phyloP scores from a whole-genome alignment of 2,113 vertebrate species.

The Ibidorhyncha struthersii region DNA sequence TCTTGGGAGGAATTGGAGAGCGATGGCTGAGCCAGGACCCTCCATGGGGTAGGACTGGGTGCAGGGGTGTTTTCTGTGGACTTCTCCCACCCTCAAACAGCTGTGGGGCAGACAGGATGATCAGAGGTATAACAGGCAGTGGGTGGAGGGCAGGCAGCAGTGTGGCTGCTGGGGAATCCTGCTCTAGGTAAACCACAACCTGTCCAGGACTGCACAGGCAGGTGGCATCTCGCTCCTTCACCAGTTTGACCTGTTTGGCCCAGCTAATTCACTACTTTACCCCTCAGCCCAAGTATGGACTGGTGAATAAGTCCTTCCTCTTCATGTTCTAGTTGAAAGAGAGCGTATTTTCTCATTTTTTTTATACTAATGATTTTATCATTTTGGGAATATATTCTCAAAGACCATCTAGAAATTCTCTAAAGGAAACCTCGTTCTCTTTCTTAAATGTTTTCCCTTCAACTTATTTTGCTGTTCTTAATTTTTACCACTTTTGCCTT shows the following conservation, averaged over 20 bases:
- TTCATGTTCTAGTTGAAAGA: background rate
- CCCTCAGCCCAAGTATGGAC: background rate
- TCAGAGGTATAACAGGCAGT: rapidly evolving
- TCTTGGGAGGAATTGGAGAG: background rate
- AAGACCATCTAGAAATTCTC: background rate
- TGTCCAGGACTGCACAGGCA: background rate
- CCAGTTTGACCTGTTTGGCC: background rate
- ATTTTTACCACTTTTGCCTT: background rate
- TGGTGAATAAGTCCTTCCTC: background rate
- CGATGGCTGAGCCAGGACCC: background rate
- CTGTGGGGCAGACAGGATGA: background rate
- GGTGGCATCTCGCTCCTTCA: background rate
- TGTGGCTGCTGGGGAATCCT: background rate
- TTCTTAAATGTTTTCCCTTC: background rate
- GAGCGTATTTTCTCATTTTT: background rate
- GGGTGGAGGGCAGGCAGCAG: background rate
- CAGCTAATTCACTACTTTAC: background rate
- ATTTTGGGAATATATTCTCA: background rate
- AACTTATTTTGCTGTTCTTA: background rate
- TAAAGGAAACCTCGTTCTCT: background rate
- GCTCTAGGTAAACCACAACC: background rate
- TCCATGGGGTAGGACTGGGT: background rate
- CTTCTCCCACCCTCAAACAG: background rate
- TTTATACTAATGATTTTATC: background rate
- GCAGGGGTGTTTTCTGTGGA: background rate